Base-by-base conservation (phyloP, 2,797 vertebrate genomes). In the Phylloscopus collybita region DNA sequence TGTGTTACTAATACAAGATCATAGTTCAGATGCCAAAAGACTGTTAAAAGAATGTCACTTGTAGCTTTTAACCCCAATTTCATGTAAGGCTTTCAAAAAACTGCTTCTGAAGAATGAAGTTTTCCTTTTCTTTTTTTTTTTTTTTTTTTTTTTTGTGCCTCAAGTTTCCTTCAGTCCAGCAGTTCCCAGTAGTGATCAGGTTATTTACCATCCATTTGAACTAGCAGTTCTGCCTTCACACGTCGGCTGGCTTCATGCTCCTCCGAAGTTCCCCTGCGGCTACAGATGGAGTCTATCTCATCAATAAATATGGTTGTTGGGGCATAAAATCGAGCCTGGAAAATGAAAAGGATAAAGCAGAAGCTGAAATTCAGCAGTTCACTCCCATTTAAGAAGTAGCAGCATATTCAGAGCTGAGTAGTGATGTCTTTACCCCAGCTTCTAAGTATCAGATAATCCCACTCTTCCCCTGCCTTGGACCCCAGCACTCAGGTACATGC, bases 261-360 rank as follows among this genome's bases (percentile, higher is more conserved):
- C 95, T 99, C 99, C 1, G 99, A 99, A 3, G 99, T 99, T 34
- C 99, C 99, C 96, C 99, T 98, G 76, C 99, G 99, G 96, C 99
- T 99, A 96, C 99, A 99, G 96, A 99, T 99, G 45, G 99, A 99
- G 97, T 99, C 99, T 42, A 99, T 99, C 93, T 99, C 99, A 78
- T 99, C 99, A 38, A 99, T 99, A 97, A 99, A 99, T 98, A 99
- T 99, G 7, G 99, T 99, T 45, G 99, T 98, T 10, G 99, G 99
- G 87, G 99, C 99, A 47, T 99, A 99, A 97, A 99, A 99, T 86
- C 99, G 98, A 50, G 99, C 99, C 99, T 99, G 88, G 84, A 95
- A 54, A 71, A 93, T 96, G 53, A 40, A 93, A 90, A 74, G 92
- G 64, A 95, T n/a, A 80, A 92, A 96, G 36, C 73, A 93, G 86